Evolutionary conservation across 53 echinoderm and acorn worm genomes (phyloP), one percentile per base, ranked within the genome.

Genomic region (Zoroaster sp.): DNA sequence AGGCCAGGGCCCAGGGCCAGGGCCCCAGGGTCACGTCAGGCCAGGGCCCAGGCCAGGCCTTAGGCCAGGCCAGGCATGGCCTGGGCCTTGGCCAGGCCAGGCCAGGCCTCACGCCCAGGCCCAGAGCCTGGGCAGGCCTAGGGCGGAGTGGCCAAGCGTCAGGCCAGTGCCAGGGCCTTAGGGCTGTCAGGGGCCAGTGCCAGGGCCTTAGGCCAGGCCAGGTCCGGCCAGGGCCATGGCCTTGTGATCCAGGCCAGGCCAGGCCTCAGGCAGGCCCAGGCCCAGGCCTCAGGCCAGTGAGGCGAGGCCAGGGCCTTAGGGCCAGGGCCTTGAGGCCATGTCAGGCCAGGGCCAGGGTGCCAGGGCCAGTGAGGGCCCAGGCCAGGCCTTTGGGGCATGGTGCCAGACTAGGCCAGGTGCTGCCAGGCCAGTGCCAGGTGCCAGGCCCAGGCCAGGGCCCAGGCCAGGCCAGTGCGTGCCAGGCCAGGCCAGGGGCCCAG

Each of bases 1-100:
- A n/a, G n/a, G 43, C 28, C 73, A 23, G 34, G 73, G 73, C 73
- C 73, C 73, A 73, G 73, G 73, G 28, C 73, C 23, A 43, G 45
- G 5, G 28, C 31, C 23, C 73, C 73, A 32, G 10, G 35, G 10
- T 4, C 35, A 46, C 5, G 73, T 31, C 73, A 73, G 73, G 73
- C 73, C 35, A 21, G 32, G 23, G 71, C 32, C 83, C 83, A 66
- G 83, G 69, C 83, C 83, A 66, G 78, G 78, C 10, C 73, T 31
- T n/a, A 73, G 73, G 73, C 73, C 73, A 73, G 78, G 66, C 66
- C 66, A 21, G 13, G 18, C 5, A 21, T 4, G 31, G 66, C 52
- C 46, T 8, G 78, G 78, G n/a, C n/a, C n/a, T n/a, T n/a, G n/a
- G n/a, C 78, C 78, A 77, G 78, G 78, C 78, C 78, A 77, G 78